These are phyloP conservation scores for Mormoops blainvillei DNA, from an alignment of 2,113 vertebrate genomes.

Conservation along the genomic window DNA sequence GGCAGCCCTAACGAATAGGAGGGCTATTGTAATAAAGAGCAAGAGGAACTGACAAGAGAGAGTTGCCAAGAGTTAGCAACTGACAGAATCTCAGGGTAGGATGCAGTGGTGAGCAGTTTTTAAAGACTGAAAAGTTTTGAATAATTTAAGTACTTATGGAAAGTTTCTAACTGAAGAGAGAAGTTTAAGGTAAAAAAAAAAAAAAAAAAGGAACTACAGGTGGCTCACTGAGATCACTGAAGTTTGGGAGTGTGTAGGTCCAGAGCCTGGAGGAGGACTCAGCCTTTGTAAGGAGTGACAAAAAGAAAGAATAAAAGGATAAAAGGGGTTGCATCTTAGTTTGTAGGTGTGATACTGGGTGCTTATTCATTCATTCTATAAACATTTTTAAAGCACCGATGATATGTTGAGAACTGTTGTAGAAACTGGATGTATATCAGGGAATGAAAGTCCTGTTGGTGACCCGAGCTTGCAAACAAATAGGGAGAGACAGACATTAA, in stretches of 20 bases:
- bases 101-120: not conserved
- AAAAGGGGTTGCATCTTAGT: not conserved
- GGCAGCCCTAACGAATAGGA: not conserved
- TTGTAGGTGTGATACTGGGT: not conserved
- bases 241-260: not conserved
- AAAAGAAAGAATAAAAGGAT: not conserved
- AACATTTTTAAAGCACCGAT: not conserved
- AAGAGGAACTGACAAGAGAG: not conserved
- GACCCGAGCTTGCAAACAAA: not conserved
- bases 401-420: not conserved
- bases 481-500: not conserved
- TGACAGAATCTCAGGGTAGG: not conserved
- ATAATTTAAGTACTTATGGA: not conserved
- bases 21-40: not conserved
- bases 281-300: not conserved
- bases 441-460: not conserved
- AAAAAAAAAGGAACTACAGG: not conserved
- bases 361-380: not conserved
- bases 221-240: not conserved
- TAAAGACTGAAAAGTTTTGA: not conserved
- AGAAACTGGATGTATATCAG: not conserved
- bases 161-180: not conserved
- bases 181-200: not conserved
- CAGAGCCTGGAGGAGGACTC: not conserved
- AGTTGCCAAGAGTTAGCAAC: not conserved